Percentiles rank a stretch among this genome's conserved stretches.
phyloP scores from a whole-genome alignment of 2,888 invertebrate species.

The Ornithoptera alexandrae region DNA sequence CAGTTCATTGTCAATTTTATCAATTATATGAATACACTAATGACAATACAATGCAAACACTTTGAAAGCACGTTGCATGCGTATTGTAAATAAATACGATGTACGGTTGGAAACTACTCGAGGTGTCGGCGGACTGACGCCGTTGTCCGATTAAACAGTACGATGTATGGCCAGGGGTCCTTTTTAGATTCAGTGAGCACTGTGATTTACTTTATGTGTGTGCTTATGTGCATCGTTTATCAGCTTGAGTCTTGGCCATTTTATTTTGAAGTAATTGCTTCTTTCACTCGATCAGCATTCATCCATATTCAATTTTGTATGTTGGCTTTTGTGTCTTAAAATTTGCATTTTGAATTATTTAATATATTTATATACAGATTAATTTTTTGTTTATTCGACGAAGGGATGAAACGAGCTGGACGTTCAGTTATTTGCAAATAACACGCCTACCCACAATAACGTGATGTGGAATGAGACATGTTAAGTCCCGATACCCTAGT shows the following conservation, averaged over 20 bases:
- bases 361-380: too few species aligned
- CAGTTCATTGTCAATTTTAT: slow-evolving; percentile 1
- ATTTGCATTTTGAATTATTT: too few species aligned
- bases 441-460: too few species aligned
- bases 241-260: too few species aligned
- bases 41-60: slow-evolving; percentile 26
- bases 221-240: not conserved
- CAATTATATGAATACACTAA: not conserved
- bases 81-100: slow-evolving; percentile 33
- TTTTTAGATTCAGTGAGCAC: not conserved
- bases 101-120: slow-evolving; percentile 18
- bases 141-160: slow-evolving; percentile 4
- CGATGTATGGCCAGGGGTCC: not conserved
- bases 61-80: slow-evolving; percentile 34
- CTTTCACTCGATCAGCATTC: not conserved
- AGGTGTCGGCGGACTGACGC: not conserved
- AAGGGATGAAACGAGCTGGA: too few species aligned
- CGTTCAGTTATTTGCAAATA: too few species aligned
- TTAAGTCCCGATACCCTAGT: too few species aligned
- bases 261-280: too few species aligned
- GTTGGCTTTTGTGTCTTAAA: too few species aligned
- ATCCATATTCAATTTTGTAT: not conserved
- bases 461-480: too few species aligned
- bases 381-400: too few species aligned
- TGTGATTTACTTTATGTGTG: slow-evolving; percentile 1